Evolutionary conservation across 2,113 vertebrate species (phyloP).

Genomic region (Ophthalmolycus amberensis): DNA sequence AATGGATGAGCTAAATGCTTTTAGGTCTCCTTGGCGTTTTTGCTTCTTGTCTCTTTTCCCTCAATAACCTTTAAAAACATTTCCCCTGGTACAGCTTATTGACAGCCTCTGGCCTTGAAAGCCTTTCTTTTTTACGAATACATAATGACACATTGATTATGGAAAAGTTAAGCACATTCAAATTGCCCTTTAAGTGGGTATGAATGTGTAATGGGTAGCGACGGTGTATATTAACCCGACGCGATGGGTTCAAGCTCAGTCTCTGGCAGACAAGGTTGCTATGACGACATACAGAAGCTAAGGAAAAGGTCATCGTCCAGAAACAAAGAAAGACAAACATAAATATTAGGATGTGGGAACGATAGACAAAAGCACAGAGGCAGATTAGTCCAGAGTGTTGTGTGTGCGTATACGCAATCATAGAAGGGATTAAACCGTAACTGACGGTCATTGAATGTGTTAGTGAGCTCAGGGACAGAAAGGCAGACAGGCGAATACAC

Average conservation of each 20-base stretch:
- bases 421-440: too few relatives aligned
- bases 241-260: constrained; percentile 25
- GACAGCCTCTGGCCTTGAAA: not conserved
- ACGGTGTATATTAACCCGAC: constrained; percentile 39
- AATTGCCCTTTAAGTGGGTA: constrained; percentile 19
- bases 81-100: constrained; percentile 19
- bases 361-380: not conserved
- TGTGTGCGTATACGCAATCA: not conserved
- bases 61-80: constrained; percentile 41
- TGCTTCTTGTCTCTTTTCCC: constrained; percentile 19
- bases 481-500: too few relatives aligned
- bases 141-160: constrained; percentile 29
- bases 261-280: constrained; percentile 39
- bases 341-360: not conserved
- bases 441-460: too few relatives aligned
- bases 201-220: constrained; percentile 49
- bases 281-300: constrained; percentile 38
- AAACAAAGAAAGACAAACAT: not conserved
- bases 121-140: constrained; percentile 1
- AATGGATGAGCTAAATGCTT: constrained; percentile 56
- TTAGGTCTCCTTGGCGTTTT: constrained; percentile 41
- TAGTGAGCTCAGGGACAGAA: too few relatives aligned
- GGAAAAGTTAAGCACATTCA: constrained; percentile 22
- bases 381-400: not conserved
- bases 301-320: not conserved